Conservation (phyloP, 2,113 vertebrate species). For the Gadus macrocephalus region DNA sequence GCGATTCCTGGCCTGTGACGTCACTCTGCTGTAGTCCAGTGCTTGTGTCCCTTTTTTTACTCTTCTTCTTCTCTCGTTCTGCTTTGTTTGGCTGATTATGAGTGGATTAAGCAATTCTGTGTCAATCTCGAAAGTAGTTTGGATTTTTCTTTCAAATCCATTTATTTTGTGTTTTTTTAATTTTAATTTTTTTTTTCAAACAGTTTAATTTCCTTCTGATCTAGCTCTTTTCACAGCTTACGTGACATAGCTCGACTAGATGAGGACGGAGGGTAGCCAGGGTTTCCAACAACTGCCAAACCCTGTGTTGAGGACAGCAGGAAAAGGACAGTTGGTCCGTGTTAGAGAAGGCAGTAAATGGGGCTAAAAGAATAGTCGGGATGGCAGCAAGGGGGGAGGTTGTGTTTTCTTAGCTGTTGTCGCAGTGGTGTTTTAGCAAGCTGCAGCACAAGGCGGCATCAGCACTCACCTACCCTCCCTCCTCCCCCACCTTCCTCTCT, state of each 20-base stretch:
- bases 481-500: constrained; percentile 1
- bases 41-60: constrained; percentile 84
- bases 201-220: constrained; percentile 92
- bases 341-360: too few species aligned
- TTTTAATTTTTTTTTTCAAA: constrained; percentile 71
- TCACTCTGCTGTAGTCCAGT: constrained; percentile 98
- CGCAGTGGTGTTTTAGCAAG: constrained; percentile 29
- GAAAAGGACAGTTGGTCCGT: constrained; percentile 14
- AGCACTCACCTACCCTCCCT: constrained; percentile 5
- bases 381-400: too few species aligned
- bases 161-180: constrained; percentile 79
- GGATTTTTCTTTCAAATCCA: constrained; percentile 75
- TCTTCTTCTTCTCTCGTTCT: constrained; percentile 43
- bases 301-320: not conserved
- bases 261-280: not conserved
- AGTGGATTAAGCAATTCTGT: constrained; percentile 95
- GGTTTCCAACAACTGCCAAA: not conserved
- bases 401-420: constrained; percentile 33
- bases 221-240: constrained; percentile 99
- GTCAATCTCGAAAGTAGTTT: constrained; percentile 88
- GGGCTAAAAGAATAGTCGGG: too few species aligned
- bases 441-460: constrained; percentile 30
- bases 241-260: constrained; percentile 44
- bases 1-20: constrained; percentile 87
- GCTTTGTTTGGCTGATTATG: constrained; percentile 99